Conservation (phyloP, 2,113 vertebrate genomes). For the Sula dactylatra region DNA sequence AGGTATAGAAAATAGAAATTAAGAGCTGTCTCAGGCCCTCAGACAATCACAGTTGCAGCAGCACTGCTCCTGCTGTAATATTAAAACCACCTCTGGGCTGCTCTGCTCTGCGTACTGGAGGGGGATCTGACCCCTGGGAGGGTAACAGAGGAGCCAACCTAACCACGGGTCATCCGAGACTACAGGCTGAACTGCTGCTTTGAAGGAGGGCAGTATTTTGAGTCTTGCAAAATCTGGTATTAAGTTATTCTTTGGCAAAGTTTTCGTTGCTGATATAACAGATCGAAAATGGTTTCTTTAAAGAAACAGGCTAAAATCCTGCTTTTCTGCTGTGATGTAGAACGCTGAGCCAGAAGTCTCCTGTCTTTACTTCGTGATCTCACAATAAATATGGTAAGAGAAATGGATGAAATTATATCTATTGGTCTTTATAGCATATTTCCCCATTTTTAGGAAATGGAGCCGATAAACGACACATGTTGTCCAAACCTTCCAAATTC, state of each 20-base stretch:
- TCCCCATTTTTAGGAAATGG: background rate
- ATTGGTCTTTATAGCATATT: background rate
- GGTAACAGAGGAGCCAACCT: background rate
- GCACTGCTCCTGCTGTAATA: background rate
- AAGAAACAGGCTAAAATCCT: background rate
- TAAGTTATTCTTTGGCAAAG: background rate
- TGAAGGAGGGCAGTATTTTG: background rate
- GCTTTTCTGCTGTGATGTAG: background rate
- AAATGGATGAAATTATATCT: background rate
- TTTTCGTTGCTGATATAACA: background rate
- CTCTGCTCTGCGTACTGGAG: background rate
- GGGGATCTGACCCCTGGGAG: background rate
- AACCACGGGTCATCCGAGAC: background rate
- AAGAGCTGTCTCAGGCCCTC: background rate
- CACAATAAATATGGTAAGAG: background rate
- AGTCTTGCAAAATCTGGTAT: background rate
- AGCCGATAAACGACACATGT: conserved; percentile 37
- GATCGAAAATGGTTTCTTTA: background rate
- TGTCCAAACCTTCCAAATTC: conserved; percentile 60
- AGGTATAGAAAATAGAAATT: background rate
- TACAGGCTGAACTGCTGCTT: background rate
- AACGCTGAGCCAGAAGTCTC: background rate
- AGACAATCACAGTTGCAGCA: background rate
- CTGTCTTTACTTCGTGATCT: background rate
- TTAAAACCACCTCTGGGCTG: background rate